Percentiles rank a stretch among this genome's conserved stretches.
phyloP scores from a whole-genome alignment of 1,140 invertebrate genomes.

The Dinoponera quadriceps region DNA sequence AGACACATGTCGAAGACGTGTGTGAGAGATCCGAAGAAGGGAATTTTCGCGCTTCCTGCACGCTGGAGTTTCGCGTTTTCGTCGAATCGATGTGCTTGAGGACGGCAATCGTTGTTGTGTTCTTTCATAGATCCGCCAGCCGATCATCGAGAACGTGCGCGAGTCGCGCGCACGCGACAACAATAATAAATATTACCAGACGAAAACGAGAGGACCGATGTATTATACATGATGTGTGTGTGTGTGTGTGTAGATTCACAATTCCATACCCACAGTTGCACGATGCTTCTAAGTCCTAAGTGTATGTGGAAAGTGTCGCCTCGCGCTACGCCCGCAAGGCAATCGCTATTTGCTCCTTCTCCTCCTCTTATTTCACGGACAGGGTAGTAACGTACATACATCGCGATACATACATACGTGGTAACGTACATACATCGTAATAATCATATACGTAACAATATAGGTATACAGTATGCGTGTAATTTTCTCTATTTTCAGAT shows the following conservation, averaged over 20 bases:
- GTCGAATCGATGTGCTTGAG: conserved; percentile 81
- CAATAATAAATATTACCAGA: conserved; percentile 36
- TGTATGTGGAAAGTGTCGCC: neutral
- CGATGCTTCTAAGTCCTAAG: neutral
- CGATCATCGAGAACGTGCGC: conserved; percentile 52
- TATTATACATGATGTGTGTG: no score
- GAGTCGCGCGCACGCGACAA: conserved; percentile 17
- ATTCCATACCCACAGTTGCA: no score
- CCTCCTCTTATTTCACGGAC: neutral
- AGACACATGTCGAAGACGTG: neutral
- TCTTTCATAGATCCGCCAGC: conserved; percentile 44
- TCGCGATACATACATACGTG: conserved; percentile 26
- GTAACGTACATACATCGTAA: conserved; percentile 53
- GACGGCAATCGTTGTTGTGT: conserved; percentile 79
- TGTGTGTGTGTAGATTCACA: no score
- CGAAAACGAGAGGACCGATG: conserved; percentile 18
- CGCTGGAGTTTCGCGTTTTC: conserved; percentile 39
- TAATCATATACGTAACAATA: conserved; percentile 65
- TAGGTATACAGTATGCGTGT: conserved; percentile 61
- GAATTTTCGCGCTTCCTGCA: conserved; percentile 27
- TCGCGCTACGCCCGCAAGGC: conserved; percentile 14
- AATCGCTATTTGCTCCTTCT: neutral
- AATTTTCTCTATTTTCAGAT: conserved; percentile 70
- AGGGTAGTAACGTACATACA: conserved; percentile 1
- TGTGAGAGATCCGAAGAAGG: conserved; percentile 34